Evolutionary conservation across 2,113 vertebrate species (phyloP), one percentile per base, ranked within the genome.

Genomic region (Chitala chitala): DNA sequence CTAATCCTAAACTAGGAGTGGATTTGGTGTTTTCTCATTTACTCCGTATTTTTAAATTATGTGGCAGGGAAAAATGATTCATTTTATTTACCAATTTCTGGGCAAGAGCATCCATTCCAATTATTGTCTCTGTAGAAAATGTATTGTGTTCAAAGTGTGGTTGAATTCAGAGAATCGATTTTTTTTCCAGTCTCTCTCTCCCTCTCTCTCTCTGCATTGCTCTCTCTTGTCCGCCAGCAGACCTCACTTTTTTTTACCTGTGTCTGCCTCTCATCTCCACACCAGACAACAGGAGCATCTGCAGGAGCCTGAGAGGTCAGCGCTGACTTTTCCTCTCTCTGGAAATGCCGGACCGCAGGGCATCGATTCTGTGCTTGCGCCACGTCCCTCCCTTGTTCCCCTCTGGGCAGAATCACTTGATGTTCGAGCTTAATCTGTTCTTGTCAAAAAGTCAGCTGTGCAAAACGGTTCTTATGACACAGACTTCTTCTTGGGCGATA

Each of bases 1-100:
- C 40, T 13, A 20, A 40, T 40, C 29, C 9, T 17, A 17, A 29
- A 26, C 24, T 42, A 29, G 15, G 40, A 33, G 13, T 31, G 15
- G 1, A n/a, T 29, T 4, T 33, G 22, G 17, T 20, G 4, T 2
- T 69, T 51, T 69, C 53, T 46, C 17, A 24, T 38, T 55, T 71
- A 36, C 50, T 40, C 33, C 4, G 4, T 40, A n/a, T 71, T 54
- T 38, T 71, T 71, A 77, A 72, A 72, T 56, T 53, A 72, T 72
- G 71, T 40, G 58, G 54, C 10, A 46, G 59, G 53, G 42, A 38
- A 64, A 53, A 53, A 26, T 54, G 9, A 53, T 53, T 54, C 48
- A 68, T 54, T 66, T 74, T 74, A 66, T 74, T 72, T 44, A 44
- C 24, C 71, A 61, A 42, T 72, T 66, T 66, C 13, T 54, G 20